Conservation (phyloP, 2,888 invertebrate genomes). For the Carcina quercana region DNA sequence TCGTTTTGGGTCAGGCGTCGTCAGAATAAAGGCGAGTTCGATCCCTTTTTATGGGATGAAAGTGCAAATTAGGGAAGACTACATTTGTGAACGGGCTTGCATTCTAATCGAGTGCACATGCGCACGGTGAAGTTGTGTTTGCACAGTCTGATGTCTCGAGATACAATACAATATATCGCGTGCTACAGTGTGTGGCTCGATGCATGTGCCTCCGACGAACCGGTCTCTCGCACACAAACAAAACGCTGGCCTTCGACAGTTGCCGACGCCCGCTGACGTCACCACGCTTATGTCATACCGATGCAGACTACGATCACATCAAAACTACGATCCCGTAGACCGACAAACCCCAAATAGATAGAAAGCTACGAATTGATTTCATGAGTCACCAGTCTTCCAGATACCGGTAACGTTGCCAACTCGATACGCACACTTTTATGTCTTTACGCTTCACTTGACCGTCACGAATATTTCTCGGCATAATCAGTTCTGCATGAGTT, state of each 20-base stretch:
- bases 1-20: too few species aligned
- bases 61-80: too few species aligned
- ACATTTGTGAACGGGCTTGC: too few species aligned
- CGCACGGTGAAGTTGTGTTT: conserved; percentile 8
- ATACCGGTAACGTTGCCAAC: conserved; percentile 13
- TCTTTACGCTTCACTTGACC: conserved; percentile 29
- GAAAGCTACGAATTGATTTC: conserved; percentile 10
- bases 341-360: conserved; percentile 13
- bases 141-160: conserved; percentile 9
- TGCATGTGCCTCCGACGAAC: conserved; percentile 50
- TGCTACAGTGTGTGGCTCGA: conserved; percentile 31
- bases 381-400: conserved; percentile 12
- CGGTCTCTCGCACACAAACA: conserved; percentile 52
- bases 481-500: conserved; percentile 44
- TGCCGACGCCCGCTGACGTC: conserved; percentile 69
- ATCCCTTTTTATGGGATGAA: too few species aligned
- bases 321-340: conserved; percentile 35
- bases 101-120: conserved; percentile 11
- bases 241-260: conserved; percentile 62
- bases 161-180: conserved; percentile 22
- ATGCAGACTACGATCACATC: conserved; percentile 34
- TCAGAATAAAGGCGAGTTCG: too few species aligned
- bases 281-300: conserved; percentile 65
- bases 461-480: conserved; percentile 25
- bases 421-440: conserved; percentile 11